Conservation (phyloP, 2,888 invertebrate genomes). For the Agrotis segetum region DNA sequence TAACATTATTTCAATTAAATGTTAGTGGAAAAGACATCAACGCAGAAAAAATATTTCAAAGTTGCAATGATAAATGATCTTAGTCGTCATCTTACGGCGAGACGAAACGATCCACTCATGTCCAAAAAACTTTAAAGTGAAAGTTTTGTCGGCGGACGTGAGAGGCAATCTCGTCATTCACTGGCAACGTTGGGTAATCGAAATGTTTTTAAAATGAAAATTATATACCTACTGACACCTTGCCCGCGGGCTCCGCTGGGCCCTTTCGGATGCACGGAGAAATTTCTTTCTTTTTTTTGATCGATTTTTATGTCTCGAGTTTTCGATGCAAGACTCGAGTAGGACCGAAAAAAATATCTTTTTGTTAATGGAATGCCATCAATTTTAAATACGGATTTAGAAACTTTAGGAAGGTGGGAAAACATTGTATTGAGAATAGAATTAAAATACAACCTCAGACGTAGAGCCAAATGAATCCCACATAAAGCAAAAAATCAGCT, state of each 20-base stretch:
- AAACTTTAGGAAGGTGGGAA: not conserved
- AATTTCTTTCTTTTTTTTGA: slow-evolving; percentile 29
- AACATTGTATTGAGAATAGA: not conserved
- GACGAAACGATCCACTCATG: slow-evolving; percentile 65
- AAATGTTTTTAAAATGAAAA: slow-evolving; percentile 82
- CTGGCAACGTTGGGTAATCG: slow-evolving; percentile 82
- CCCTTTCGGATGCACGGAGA: slow-evolving; percentile 49
- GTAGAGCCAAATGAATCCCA: not conserved
- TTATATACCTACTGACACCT: slow-evolving; percentile 69
- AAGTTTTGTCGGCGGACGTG: slow-evolving; percentile 80
- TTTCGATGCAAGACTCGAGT: slow-evolving; percentile 1
- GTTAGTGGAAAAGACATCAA: slow-evolving; percentile 25
- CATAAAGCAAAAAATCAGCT: not conserved
- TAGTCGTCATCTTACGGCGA: slow-evolving; percentile 58
- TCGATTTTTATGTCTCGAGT: slow-evolving; percentile 5
- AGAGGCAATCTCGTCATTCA: slow-evolving; percentile 84
- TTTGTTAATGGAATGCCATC: not conserved
- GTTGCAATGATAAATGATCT: slow-evolving; percentile 47
- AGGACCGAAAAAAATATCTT: not conserved
- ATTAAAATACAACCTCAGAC: not conserved
- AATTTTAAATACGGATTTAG: not conserved
- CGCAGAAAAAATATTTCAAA: slow-evolving; percentile 24
- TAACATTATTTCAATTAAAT: not conserved
- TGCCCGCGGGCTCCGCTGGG: slow-evolving; percentile 51
- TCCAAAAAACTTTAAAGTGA: slow-evolving; percentile 88